These are phyloP conservation scores for Platalea minor DNA, from an alignment of 2,797 vertebrate genomes.

Conservation along the genomic window DNA sequence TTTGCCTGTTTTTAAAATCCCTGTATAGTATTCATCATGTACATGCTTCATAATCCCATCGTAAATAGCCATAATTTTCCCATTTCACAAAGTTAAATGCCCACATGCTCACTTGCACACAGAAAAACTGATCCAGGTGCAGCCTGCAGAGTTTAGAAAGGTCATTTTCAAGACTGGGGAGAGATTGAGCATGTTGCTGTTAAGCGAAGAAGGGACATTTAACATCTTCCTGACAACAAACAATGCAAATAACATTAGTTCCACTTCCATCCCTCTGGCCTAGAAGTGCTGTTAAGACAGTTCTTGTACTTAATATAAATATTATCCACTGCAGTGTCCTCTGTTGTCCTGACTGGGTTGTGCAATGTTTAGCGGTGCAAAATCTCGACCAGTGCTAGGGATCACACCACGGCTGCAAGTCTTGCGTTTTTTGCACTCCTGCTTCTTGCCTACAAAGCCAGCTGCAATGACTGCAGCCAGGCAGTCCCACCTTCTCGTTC, in stretches of 20 bases:
- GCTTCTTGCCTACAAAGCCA: not conserved
- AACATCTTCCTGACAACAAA: conserved; percentile 21
- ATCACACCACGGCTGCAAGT: not conserved
- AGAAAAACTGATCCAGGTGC: conserved; percentile 29
- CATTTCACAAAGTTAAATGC: conserved; percentile 27
- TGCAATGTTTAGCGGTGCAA: not conserved
- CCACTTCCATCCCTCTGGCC: not conserved
- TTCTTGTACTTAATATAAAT: not conserved
- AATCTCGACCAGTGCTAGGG: not conserved
- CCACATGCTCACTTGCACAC: not conserved
- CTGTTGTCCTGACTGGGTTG: not conserved
- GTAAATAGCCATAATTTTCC: conserved; percentile 22
- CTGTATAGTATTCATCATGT: not conserved
- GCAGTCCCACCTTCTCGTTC: not conserved
- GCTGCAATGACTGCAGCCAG: not conserved
- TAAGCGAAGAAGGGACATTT: conserved; percentile 19
- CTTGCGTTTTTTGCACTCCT: fast-evolving
- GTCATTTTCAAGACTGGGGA: conserved; percentile 30
- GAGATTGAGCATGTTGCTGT: not conserved
- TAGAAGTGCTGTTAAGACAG: not conserved
- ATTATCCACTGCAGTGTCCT: not conserved
- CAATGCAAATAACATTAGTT: conserved; percentile 15
- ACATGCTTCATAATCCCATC: not conserved
- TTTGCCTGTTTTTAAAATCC: not conserved
- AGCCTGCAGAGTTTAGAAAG: conserved; percentile 23